Conservation (phyloP, 2,888 invertebrate genomes). For the Protodeltote pygarga region DNA sequence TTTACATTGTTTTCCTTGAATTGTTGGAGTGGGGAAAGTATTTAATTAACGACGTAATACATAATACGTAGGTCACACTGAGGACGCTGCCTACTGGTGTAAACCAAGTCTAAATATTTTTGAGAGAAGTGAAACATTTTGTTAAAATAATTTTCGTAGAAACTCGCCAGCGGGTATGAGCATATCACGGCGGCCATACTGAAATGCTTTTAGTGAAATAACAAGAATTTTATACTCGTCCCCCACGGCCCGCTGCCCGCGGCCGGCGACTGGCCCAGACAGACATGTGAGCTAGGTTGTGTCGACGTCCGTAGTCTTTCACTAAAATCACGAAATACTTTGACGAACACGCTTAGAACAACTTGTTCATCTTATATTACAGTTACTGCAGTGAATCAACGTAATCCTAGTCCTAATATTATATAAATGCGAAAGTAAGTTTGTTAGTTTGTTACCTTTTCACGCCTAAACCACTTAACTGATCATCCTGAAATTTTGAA, state of each 20-base stretch:
- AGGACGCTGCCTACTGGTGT: conserved; percentile 18
- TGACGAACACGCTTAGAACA: conserved; percentile 8
- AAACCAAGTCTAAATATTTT: conserved; percentile 30
- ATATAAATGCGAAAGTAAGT: too few relatives aligned
- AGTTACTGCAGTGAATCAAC: conserved; percentile 21
- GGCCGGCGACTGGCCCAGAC: conserved; percentile 16
- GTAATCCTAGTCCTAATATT: too few relatives aligned
- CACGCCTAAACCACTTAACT: too few relatives aligned
- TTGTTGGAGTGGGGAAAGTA: conserved; percentile 19
- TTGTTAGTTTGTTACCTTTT: too few relatives aligned
- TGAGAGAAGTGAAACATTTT: conserved; percentile 42
- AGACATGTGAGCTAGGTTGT: conserved; percentile 20
- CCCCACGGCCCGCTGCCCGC: conserved; percentile 15
- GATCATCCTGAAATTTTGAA: too few relatives aligned
- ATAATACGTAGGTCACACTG: conserved; percentile 17
- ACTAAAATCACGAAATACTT: conserved; percentile 11
- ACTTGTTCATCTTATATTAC: conserved; percentile 23
- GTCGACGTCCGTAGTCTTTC: background rate
- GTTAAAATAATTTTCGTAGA: conserved; percentile 48
- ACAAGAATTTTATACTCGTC: conserved; percentile 55
- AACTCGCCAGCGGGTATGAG: conserved; percentile 42
- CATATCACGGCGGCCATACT: conserved; percentile 44
- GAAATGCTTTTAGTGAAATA: conserved; percentile 68
- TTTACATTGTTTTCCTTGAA: conserved; percentile 10
- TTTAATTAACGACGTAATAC: conserved; percentile 22